A percentile compares a stretch with the other conserved stretches of the same genome.
Evolutionary conservation across 2,888 invertebrate species (phyloP).

Genomic region (Dryococelus australis): DNA sequence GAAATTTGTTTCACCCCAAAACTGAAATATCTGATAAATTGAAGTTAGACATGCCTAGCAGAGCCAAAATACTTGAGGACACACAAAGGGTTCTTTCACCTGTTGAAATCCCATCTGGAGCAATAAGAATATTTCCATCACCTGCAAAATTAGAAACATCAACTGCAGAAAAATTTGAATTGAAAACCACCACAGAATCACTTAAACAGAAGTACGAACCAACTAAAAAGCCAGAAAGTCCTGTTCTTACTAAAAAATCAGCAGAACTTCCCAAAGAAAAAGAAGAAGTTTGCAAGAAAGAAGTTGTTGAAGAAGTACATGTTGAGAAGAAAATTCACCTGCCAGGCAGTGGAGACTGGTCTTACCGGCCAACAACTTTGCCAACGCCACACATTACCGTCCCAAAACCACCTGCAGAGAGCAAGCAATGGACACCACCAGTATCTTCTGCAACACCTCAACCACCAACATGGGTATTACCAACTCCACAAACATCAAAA

Average conservation of each 20-base stretch:
- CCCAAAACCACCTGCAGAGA: slow-evolving; percentile 8
- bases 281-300: slow-evolving; percentile 43
- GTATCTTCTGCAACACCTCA: slow-evolving; percentile 54
- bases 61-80: slow-evolving; percentile 68
- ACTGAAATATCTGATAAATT: slow-evolving; percentile 56
- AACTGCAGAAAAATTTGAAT: slow-evolving; percentile 27
- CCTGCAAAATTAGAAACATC: slow-evolving; percentile 29
- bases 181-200: not conserved
- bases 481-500: slow-evolving; percentile 48
- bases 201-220: slow-evolving; percentile 35
- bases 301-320: slow-evolving; percentile 41
- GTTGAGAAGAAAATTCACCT: slow-evolving; percentile 37
- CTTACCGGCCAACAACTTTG: slow-evolving; percentile 49
- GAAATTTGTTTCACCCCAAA: slow-evolving; percentile 71
- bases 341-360: slow-evolving; percentile 39
- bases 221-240: slow-evolving; percentile 33
- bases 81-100: slow-evolving; percentile 63
- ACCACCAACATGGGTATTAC: slow-evolving; percentile 50
- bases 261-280: slow-evolving; percentile 34
- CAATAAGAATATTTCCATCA: slow-evolving; percentile 62
- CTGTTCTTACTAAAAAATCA: slow-evolving; percentile 19
- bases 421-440: slow-evolving; percentile 16
- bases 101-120: slow-evolving; percentile 65
- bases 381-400: slow-evolving; percentile 54
- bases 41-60: slow-evolving; percentile 64